A percentile compares a stretch with the other conserved stretches of the same genome.
These are phyloP conservation scores for Trissolcus basalis DNA, from an alignment of 1,140 invertebrate genomes.

Conservation along the genomic window DNA sequence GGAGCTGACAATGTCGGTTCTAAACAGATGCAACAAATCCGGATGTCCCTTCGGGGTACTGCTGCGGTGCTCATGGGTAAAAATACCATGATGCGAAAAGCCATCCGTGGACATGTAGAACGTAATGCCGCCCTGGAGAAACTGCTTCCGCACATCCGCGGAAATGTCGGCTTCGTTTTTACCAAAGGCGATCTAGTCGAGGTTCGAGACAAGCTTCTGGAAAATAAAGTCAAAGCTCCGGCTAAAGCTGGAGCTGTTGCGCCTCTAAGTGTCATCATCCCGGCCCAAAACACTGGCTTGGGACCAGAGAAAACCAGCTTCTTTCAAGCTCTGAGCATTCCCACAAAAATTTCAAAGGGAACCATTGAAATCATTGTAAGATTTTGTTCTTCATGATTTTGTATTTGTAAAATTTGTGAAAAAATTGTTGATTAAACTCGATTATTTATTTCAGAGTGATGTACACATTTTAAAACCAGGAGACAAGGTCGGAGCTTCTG, in stretches of 20 bases:
- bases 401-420: too few relatives aligned
- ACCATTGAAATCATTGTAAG: conserved; percentile 97
- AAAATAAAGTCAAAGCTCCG: conserved; percentile 8
- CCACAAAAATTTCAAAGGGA: conserved; percentile 99
- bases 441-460: conserved; percentile 83
- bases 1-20: conserved; percentile 99
- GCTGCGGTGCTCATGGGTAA: conserved; percentile 85
- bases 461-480: conserved; percentile 96
- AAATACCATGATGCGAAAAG: too few relatives aligned
- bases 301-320: conserved; percentile 99
- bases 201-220: not conserved
- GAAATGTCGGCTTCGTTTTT: too few relatives aligned
- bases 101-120: too few relatives aligned
- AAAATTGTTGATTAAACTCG: too few relatives aligned
- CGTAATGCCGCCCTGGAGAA: too few relatives aligned
- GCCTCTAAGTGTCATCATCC: conserved; percentile 95
- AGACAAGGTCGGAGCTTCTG: conserved; percentile 98
- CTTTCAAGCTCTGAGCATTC: conserved; percentile 99
- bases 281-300: conserved; percentile 97
- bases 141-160: too few relatives aligned
- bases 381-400: too few relatives aligned
- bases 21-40: conserved; percentile 99
- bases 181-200: too few relatives aligned
- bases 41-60: conserved; percentile 91
- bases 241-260: conserved; percentile 97